Evolutionary conservation across 2,113 vertebrate genomes (phyloP).

Genomic region (Scortum barcoo): DNA sequence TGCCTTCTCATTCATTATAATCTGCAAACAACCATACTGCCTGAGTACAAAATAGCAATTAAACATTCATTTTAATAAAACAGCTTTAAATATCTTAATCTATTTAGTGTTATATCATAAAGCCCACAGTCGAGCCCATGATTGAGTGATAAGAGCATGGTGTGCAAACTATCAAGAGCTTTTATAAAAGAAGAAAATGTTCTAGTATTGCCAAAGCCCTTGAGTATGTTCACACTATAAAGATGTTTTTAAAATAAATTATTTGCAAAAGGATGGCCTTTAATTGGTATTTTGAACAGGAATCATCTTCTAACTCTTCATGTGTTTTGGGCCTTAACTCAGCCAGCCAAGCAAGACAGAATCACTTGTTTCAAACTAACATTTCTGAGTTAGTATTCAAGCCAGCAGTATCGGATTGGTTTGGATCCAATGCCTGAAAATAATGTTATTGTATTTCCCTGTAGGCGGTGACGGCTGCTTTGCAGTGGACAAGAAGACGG

Average conservation of each 20-base stretch:
- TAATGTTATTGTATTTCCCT: constrained; percentile 41
- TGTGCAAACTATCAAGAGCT: not conserved
- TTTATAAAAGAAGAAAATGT: not conserved
- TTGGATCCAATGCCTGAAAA: constrained; percentile 38
- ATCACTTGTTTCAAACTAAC: constrained; percentile 1
- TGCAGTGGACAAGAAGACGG: constrained; percentile 87
- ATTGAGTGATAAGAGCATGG: not conserved
- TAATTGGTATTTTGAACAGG: not conserved
- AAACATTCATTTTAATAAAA: constrained; percentile 11
- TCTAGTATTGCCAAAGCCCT: not conserved
- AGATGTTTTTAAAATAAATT: not conserved
- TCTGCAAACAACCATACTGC: not conserved
- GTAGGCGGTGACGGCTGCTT: constrained; percentile 90
- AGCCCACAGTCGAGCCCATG: not conserved
- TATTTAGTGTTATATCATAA: not conserved
- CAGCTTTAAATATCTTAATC: constrained; percentile 20
- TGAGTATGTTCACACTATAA: not conserved
- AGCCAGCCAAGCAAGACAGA: constrained; percentile 8
- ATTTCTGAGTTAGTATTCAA: constrained; percentile 49
- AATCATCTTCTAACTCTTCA: not conserved
- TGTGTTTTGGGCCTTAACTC: not conserved
- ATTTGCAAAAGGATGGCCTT: not conserved
- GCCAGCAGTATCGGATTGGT: constrained; percentile 4
- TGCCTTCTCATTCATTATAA: not conserved
- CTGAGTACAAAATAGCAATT: constrained; percentile 38